Conservation (phyloP, 2,888 invertebrate genomes). For the Adineta ricciae region DNA sequence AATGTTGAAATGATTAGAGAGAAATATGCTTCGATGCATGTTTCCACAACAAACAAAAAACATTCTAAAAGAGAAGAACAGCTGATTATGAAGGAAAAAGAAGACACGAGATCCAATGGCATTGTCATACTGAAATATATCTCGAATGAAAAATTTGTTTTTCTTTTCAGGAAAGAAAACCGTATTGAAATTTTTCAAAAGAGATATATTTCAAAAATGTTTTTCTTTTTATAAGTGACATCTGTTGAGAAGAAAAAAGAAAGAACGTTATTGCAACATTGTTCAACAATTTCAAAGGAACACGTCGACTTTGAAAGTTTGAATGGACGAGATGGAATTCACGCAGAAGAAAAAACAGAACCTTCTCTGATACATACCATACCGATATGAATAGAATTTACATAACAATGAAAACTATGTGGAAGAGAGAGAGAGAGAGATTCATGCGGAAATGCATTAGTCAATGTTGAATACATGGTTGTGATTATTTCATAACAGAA, state of each 20-base stretch:
- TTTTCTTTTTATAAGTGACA: neutral
- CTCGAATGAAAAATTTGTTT: neutral
- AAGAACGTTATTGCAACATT: no score
- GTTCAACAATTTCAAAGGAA: no score
- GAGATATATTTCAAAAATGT: neutral
- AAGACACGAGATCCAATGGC: neutral
- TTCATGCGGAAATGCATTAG: no score
- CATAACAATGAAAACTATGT: no score
- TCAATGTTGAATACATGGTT: no score
- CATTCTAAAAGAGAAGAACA: neutral
- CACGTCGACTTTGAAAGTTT: no score
- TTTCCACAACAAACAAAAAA: constrained; percentile 4
- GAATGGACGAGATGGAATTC: no score
- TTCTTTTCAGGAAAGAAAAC: neutral
- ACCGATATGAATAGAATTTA: no score
- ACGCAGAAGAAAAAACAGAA: no score
- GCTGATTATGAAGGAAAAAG: neutral
- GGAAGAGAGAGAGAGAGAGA: no score
- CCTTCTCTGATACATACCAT: no score
- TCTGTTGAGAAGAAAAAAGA: neutral
- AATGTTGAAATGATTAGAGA: neutral
- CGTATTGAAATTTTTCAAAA: neutral
- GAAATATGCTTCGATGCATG: neutral
- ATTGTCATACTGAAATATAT: neutral
- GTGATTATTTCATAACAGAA: no score